These are phyloP conservation scores for Irena cyanogastra DNA, from an alignment of 2,113 vertebrate genomes.

Conservation along the genomic window DNA sequence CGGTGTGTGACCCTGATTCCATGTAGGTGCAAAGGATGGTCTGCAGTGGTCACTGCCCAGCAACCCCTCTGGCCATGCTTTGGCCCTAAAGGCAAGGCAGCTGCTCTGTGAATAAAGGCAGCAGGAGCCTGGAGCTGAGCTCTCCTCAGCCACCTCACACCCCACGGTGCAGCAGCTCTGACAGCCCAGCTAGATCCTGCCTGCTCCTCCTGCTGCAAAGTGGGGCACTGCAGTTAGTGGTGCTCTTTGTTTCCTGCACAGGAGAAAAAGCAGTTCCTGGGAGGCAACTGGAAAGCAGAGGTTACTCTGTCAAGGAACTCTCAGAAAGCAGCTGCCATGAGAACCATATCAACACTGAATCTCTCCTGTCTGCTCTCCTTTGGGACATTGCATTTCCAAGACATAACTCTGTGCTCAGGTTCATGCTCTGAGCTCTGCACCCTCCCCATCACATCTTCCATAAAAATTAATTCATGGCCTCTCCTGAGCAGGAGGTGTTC, in stretches of 20 bases:
- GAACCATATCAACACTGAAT: not conserved
- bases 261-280: not conserved
- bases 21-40: not conserved
- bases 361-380: not conserved
- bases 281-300: not conserved
- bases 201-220: not conserved
- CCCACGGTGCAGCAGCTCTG: not conserved
- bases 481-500: not conserved
- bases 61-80: fast-evolving
- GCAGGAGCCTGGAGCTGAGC: not conserved
- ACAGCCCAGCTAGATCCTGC: fast-evolving
- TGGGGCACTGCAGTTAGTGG: not conserved
- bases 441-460: not conserved
- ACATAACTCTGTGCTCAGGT: not conserved
- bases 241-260: not conserved
- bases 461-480: not conserved
- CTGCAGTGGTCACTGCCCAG: fast-evolving
- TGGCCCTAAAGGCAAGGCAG: not conserved
- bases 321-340: not conserved
- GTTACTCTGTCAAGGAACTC: not conserved
- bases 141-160: not conserved
- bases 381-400: not conserved
- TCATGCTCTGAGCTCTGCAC: not conserved
- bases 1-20: not conserved
- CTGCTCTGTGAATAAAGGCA: not conserved